phyloP scores from a whole-genome alignment of 1,140 invertebrate species.

The Drosophila arawakana region DNA sequence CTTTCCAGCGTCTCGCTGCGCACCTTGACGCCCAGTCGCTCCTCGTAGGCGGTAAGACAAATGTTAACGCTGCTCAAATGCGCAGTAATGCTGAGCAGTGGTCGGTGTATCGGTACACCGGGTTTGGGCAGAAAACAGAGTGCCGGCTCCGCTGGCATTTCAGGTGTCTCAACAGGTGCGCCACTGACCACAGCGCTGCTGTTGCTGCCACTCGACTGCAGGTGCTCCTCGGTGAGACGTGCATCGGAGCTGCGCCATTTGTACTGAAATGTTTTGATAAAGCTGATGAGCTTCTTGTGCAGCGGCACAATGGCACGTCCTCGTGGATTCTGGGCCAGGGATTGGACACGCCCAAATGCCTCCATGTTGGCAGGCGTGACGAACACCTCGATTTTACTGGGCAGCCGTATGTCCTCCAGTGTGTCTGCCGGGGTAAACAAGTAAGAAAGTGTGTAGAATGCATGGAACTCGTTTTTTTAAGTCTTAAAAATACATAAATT shows the following conservation, averaged over 20 bases:
- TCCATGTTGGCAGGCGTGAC: constrained; percentile 91
- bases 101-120: constrained; percentile 88
- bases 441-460: no score
- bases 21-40: constrained; percentile 87
- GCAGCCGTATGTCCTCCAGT: constrained; percentile 91
- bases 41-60: constrained; percentile 90
- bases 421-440: constrained; percentile 86
- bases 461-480: no score
- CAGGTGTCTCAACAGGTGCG: not conserved
- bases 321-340: constrained; percentile 95
- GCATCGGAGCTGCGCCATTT: constrained; percentile 88
- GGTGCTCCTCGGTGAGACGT: constrained; percentile 83
- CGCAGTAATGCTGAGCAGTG: constrained; percentile 90
- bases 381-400: constrained; percentile 91
- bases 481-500: not conserved
- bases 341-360: constrained; percentile 94
- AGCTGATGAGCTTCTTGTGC: constrained; percentile 89
- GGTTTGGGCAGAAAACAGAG: constrained; percentile 81
- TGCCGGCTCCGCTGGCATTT: constrained; percentile 43
- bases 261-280: constrained; percentile 91
- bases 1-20: constrained; percentile 82
- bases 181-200: not conserved
- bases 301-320: constrained; percentile 90
- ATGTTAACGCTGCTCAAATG: constrained; percentile 90
- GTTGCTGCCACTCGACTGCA: constrained; percentile 2